Conservation (phyloP, 2,888 invertebrate species). For the Acanthosepion esculentum region DNA sequence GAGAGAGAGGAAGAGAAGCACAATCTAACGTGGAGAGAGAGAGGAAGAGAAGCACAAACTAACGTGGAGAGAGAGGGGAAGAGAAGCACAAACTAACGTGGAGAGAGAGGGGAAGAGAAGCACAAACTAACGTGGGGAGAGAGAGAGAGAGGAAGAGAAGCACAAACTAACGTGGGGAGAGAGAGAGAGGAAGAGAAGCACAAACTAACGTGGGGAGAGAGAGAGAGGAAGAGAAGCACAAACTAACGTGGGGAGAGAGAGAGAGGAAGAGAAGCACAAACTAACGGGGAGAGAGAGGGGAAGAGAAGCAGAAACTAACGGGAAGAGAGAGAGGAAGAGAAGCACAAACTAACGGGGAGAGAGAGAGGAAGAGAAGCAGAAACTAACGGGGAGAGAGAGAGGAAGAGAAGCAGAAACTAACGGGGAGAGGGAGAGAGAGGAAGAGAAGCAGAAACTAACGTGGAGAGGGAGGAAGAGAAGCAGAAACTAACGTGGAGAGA, state of each 20-base stretch:
- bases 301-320: not conserved
- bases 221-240: no score
- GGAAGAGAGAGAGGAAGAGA: not conserved
- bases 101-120: not conserved
- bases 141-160: not conserved
- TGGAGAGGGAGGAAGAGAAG: not conserved
- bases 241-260: not conserved
- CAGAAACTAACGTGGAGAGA: no score
- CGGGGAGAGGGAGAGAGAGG: no score
- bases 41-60: no score
- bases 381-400: not conserved
- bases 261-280: no score
- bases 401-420: not conserved
- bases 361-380: not conserved
- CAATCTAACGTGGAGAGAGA: not conserved
- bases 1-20: no score
- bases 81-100: fast-evolving
- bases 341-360: not conserved
- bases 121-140: not conserved
- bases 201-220: no score
- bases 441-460: not conserved
- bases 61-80: no score
- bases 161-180: not conserved
- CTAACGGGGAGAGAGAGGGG: no score
- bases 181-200: not conserved